Conservation (phyloP, 1,140 invertebrate genomes). For the Diabrotica undecimpunctata region DNA sequence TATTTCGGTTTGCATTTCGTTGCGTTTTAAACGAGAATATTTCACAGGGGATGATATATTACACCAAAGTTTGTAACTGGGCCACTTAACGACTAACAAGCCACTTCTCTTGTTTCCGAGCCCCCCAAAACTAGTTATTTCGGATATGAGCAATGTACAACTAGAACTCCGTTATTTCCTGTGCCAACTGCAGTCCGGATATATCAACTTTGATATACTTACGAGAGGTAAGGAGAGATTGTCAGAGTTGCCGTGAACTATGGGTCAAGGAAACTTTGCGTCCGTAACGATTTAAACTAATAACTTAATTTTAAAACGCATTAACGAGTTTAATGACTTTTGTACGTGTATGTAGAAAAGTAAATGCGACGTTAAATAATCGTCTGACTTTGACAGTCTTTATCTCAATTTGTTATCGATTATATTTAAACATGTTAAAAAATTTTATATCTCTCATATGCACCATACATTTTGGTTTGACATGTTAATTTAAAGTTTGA, state of each 20-base stretch:
- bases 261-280: not conserved
- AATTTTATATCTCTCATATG: too few species aligned
- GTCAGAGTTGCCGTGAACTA: not conserved
- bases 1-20: not conserved
- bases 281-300: not conserved
- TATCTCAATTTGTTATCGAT: too few species aligned
- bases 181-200: slow-evolving; percentile 12
- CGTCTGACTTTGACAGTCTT: too few species aligned
- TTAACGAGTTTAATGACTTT: not conserved
- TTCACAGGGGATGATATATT: slow-evolving; percentile 11
- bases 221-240: slow-evolving; percentile 1
- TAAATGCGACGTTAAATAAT: too few species aligned
- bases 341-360: not conserved
- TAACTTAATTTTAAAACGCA: not conserved
- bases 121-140: slow-evolving; percentile 16
- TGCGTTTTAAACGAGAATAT: not conserved
- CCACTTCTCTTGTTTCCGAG: slow-evolving; percentile 18
- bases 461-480: too few species aligned
- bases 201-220: slow-evolving; percentile 7
- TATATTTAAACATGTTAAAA: too few species aligned
- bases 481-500: too few species aligned
- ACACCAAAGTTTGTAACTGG: slow-evolving; percentile 6
- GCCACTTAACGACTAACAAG: slow-evolving; percentile 13
- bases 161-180: slow-evolving; percentile 18
- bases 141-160: slow-evolving; percentile 19